Evolutionary conservation across 2,888 invertebrate species (phyloP).

Genomic region (Nephrotoma guestfalica): DNA sequence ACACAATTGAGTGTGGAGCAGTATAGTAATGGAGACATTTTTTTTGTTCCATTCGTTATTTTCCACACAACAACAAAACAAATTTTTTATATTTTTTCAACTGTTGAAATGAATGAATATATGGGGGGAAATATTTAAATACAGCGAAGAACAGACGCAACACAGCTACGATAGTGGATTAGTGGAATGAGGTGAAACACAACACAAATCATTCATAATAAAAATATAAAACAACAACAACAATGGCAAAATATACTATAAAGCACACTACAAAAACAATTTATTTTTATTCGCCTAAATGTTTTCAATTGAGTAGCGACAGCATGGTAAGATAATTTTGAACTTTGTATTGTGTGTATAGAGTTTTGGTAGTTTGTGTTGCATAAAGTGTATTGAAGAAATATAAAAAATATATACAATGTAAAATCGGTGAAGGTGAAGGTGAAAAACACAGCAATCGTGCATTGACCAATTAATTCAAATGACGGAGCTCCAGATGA

Average conservation of each 20-base stretch:
- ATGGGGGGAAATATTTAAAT: neutral
- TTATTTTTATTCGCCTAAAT: neutral
- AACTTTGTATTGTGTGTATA: too few species aligned
- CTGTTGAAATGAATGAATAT: neutral
- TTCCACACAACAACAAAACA: neutral
- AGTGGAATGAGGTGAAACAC: neutral
- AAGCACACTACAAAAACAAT: neutral
- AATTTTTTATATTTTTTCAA: neutral
- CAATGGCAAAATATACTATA: neutral
- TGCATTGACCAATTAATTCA: too few species aligned
- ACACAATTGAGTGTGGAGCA: neutral
- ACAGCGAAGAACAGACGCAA: neutral
- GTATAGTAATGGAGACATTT: neutral
- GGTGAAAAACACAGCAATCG: too few species aligned
- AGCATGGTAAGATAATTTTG: neutral
- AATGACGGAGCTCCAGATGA: too few species aligned
- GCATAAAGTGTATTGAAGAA: neutral
- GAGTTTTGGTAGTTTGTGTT: neutral
- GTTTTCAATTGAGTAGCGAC: neutral
- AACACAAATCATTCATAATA: neutral
- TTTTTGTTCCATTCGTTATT: neutral
- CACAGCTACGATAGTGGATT: neutral
- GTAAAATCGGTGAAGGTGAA: too few species aligned
- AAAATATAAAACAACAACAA: neutral
- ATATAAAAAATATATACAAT: too few species aligned